These are phyloP conservation scores for Sinotaia quadrata DNA, from an alignment of 2,888 invertebrate species.

Conservation along the genomic window DNA sequence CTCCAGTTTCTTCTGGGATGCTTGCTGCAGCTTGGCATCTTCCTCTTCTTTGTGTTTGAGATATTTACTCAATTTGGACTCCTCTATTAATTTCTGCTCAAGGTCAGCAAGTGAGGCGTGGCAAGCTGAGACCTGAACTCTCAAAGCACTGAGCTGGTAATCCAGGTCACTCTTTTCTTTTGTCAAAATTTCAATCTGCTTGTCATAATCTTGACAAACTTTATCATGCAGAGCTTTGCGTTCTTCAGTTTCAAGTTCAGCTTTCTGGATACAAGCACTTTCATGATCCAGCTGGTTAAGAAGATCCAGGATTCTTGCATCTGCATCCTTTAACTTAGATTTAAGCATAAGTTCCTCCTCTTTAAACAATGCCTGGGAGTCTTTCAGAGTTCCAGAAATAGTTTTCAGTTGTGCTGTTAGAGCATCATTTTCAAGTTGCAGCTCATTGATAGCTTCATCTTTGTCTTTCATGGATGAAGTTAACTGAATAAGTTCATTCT, in stretches of 20 bases:
- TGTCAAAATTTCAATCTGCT: conserved; percentile 8
- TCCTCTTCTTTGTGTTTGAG: conserved; percentile 28
- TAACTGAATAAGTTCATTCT: conserved; percentile 19
- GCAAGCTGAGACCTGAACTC: conserved; percentile 7
- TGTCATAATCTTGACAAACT: conserved; percentile 2
- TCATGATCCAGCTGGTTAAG: conserved; percentile 31
- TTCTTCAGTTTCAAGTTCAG: conserved; percentile 22
- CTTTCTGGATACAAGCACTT: conserved; percentile 26
- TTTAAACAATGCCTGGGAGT: conserved; percentile 1
- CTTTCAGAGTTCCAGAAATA: not conserved
- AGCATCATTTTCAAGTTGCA: conserved; percentile 16
- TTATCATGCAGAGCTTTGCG: conserved; percentile 1
- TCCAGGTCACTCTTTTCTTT: conserved; percentile 24
- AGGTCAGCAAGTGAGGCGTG: conserved; percentile 23
- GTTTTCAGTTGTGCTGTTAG: conserved; percentile 11
- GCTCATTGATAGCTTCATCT: conserved; percentile 24
- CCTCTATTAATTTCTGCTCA: conserved; percentile 28
- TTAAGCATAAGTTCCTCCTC: conserved; percentile 22
- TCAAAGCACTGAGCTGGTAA: conserved; percentile 2
- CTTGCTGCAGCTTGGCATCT: conserved; percentile 6
- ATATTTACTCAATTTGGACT: conserved; percentile 26
- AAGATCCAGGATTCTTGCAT: conserved; percentile 13
- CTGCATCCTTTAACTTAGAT: conserved; percentile 9
- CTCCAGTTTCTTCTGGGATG: conserved; percentile 17
- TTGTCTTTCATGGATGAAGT: conserved; percentile 19